Evolutionary conservation across 2,888 invertebrate genomes (phyloP).

Genomic region (Allacma fusca): DNA sequence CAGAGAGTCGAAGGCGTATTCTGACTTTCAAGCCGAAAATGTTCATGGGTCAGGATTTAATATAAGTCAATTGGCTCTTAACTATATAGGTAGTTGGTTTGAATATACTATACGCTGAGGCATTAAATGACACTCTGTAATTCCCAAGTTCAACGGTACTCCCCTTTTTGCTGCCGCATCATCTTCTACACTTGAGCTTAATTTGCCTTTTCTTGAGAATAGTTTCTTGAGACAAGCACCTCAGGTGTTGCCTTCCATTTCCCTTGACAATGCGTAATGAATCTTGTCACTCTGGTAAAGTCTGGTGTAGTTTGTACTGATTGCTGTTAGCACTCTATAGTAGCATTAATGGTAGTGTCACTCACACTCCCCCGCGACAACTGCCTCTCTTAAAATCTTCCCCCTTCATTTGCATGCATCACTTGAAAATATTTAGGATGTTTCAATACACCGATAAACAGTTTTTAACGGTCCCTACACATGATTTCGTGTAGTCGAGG

Average conservation of each 20-base stretch:
- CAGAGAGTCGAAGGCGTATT: neutral
- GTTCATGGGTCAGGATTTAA: neutral
- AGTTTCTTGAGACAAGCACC: conserved; percentile 26
- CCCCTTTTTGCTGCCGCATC: conserved; percentile 24
- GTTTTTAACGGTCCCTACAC: neutral
- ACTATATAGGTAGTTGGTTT: neutral
- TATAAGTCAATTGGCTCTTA: neutral
- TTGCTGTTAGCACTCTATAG: neutral
- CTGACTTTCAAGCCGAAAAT: neutral
- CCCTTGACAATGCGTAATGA: conserved; percentile 42
- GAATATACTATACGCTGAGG: neutral
- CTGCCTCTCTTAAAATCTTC: neutral
- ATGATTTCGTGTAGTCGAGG: neutral
- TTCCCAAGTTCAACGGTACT: conserved; percentile 37
- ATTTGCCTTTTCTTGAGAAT: conserved; percentile 38
- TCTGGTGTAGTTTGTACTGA: too few species aligned
- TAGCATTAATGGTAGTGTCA: conserved; percentile 14
- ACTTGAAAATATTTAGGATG: neutral
- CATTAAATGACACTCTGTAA: neutral
- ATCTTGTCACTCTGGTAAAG: conserved; percentile 38
- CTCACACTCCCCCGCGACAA: neutral
- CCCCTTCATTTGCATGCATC: neutral
- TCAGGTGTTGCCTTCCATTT: conserved; percentile 33
- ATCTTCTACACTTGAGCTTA: conserved; percentile 7
- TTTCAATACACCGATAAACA: neutral